These are phyloP conservation scores for Orientallactaga sibirica DNA, from an alignment of 2,797 vertebrate genomes.

Conservation along the genomic window DNA sequence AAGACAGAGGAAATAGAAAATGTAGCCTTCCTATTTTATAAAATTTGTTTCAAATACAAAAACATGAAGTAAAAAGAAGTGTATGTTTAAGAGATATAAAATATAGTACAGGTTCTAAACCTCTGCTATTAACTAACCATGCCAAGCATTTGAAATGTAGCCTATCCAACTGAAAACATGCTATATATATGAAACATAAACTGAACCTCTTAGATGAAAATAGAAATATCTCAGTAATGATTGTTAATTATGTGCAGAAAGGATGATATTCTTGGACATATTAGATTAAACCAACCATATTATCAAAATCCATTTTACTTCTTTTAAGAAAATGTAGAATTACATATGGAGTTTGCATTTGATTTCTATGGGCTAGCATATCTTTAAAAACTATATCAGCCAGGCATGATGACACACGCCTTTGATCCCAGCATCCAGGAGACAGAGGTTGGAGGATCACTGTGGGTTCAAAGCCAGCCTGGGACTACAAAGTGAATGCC, in stretches of 20 bases:
- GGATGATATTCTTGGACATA: slow-evolving; percentile 24
- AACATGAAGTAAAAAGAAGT: slow-evolving; percentile 20
- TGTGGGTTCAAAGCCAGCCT: too few relatives aligned
- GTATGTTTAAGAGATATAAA: not conserved
- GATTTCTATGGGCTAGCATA: slow-evolving; percentile 6
- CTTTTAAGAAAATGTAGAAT: slow-evolving; percentile 47
- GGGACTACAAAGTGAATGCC: too few relatives aligned
- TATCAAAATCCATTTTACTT: slow-evolving; percentile 24
- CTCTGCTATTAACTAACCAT: not conserved
- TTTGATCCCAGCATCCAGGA: too few relatives aligned
- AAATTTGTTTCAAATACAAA: slow-evolving; percentile 26
- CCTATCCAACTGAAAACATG: not conserved
- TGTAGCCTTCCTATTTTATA: not conserved
- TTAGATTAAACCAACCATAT: not conserved
- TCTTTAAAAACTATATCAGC: not conserved
- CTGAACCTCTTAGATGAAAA: not conserved
- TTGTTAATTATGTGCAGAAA: slow-evolving; percentile 8
- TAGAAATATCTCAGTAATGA: not conserved
- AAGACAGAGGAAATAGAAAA: slow-evolving; percentile 23
- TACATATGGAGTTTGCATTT: not conserved
- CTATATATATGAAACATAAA: slow-evolving; percentile 14
- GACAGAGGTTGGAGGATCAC: too few relatives aligned
- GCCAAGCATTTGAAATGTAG: not conserved
- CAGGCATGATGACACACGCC: too few relatives aligned
- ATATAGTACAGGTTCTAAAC: not conserved